These are phyloP conservation scores for Rugalucina vietnamica DNA, from an alignment of 2,888 invertebrate species.

Conservation along the genomic window DNA sequence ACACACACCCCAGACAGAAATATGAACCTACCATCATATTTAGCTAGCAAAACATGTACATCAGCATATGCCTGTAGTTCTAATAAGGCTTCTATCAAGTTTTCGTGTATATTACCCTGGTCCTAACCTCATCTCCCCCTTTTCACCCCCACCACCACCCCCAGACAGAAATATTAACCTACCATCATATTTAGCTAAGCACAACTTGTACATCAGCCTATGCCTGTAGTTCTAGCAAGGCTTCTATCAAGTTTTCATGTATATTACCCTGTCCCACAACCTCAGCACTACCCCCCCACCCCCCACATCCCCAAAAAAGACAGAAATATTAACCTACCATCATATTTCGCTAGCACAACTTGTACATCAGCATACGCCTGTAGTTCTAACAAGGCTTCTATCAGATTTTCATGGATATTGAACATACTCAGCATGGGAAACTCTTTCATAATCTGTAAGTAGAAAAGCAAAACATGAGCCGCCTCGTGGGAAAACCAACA, in stretches of 20 bases:
- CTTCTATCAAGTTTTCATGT: constrained; percentile 98
- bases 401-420: constrained; percentile 97
- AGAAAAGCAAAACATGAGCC: too few species aligned
- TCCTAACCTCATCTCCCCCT: too few species aligned
- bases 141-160: too few species aligned
- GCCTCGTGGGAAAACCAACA: too few species aligned
- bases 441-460: constrained; percentile 93
- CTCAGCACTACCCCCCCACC: too few species aligned
- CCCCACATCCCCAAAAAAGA: too few species aligned
- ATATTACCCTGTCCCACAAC: too few species aligned
- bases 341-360: constrained; percentile 95
- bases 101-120: constrained; percentile 98
- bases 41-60: constrained; percentile 95
- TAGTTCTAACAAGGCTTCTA: constrained; percentile 97
- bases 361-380: constrained; percentile 98
- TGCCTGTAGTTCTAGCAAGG: constrained; percentile 97
- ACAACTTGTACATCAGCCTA: constrained; percentile 98
- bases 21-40: constrained; percentile 89
- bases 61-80: constrained; percentile 99
- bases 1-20: too few species aligned
- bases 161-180: constrained; percentile 61
- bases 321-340: constrained; percentile 85
- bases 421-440: constrained; percentile 97
- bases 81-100: constrained; percentile 96
- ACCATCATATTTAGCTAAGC: constrained; percentile 94